A percentile compares a stretch with the other conserved stretches of the same genome.
These are phyloP conservation scores for Riparia riparia DNA, from an alignment of 2,113 vertebrate species.

Conservation along the genomic window DNA sequence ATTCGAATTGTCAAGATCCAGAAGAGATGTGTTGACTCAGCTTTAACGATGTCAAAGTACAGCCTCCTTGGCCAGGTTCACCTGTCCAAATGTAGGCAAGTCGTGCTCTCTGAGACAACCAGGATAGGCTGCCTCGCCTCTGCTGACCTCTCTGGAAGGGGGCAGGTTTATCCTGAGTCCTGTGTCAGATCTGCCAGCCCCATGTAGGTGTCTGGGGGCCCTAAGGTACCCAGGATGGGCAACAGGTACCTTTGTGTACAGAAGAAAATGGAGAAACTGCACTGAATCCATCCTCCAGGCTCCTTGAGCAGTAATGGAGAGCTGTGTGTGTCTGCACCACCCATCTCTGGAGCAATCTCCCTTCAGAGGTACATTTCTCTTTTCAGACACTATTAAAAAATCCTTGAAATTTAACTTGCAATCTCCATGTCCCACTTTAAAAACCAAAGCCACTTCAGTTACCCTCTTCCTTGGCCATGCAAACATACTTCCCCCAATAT, in stretches of 20 bases:
- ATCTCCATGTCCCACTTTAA: neutral
- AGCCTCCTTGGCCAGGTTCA: neutral
- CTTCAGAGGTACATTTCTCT: neutral
- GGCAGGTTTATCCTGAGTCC: neutral
- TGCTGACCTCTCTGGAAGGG: neutral
- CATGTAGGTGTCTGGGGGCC: neutral
- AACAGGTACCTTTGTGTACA: fast-evolving
- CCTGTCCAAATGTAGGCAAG: neutral
- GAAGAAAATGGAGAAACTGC: neutral
- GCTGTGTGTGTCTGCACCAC: neutral
- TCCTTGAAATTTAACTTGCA: neutral
- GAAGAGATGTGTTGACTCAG: neutral
- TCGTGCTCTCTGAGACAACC: neutral
- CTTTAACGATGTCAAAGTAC: neutral
- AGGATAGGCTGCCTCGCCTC: neutral
- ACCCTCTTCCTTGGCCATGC: neutral
- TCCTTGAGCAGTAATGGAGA: neutral
- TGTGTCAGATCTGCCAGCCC: neutral
- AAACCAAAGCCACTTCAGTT: neutral
- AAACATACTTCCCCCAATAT: fast-evolving
- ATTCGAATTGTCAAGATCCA: neutral
- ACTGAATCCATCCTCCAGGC: neutral
- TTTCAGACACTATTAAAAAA: neutral
- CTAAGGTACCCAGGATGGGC: neutral
- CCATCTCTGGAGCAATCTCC: neutral